Evolutionary conservation across 2,797 vertebrate genomes (phyloP).

Genomic region (Thaleichthys pacificus): DNA sequence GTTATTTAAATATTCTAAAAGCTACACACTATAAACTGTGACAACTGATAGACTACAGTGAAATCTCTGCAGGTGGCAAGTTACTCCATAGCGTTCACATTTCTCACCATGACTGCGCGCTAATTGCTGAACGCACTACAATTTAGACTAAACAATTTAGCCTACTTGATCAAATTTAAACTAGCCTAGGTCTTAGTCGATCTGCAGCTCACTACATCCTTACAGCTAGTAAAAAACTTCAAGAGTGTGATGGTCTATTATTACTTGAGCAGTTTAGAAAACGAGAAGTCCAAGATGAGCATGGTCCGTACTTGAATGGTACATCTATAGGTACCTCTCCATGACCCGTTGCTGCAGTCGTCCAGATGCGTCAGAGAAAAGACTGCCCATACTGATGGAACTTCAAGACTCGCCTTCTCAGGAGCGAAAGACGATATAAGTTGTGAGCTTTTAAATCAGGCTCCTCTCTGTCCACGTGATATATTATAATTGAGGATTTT

Average conservation of each 20-base stretch:
- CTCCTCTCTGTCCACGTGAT: conserved; percentile 80
- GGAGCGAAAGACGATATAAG: conserved; percentile 63
- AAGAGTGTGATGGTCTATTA: conserved; percentile 4
- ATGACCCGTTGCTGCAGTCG: conserved; percentile 67
- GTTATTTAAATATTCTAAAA: background rate
- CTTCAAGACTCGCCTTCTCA: conserved; percentile 71
- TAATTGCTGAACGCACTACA: conserved; percentile 15
- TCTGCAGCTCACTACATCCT: background rate
- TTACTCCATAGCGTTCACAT: conserved; percentile 8
- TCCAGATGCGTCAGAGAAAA: conserved; percentile 71
- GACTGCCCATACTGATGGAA: conserved; percentile 71
- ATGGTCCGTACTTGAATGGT: conserved; percentile 62
- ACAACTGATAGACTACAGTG: background rate
- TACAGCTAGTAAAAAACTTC: conserved; percentile 12
- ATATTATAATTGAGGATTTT: conserved; percentile 72
- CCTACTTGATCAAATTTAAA: conserved; percentile 25
- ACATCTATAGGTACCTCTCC: conserved; percentile 63
- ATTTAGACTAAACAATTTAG: conserved; percentile 13
- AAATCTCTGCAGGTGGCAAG: conserved; percentile 32
- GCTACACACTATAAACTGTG: background rate
- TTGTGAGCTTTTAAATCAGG: conserved; percentile 79
- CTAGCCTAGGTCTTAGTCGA: background rate
- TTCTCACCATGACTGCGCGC: conserved; percentile 38
- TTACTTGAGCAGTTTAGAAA: conserved; percentile 33
- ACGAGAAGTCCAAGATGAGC: conserved; percentile 20